Evolutionary conservation across 2,888 invertebrate species (phyloP), one percentile per base, ranked within the genome.

Genomic region (Argyra leucocephala): DNA sequence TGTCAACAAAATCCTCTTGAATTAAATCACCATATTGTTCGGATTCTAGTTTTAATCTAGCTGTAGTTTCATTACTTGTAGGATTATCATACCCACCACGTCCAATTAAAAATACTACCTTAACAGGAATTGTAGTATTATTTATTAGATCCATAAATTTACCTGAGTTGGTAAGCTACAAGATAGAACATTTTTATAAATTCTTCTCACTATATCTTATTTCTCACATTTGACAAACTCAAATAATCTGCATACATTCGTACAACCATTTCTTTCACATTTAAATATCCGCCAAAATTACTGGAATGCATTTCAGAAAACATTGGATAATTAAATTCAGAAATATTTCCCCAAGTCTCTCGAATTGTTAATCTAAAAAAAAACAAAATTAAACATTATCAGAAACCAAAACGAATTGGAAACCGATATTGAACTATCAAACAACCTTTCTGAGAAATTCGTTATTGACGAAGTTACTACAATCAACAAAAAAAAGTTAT

Each of bases 1-100:
- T 87, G 76, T 93, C 93, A 57, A 88, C 77, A 75, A 93, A 93
- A 60, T 85, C 86, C 75, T 92, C 92, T 78, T 93, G 91, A 64
- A 93, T 87, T 15, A 93, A 83, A 76, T 93, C 93, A 22, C 87
- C 86, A 73, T 86, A 87, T 64, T 81, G 81, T 2, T 83, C 81
- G 23, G 84, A 85, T 75, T 93, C 92, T 59, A 85, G 84, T 61
- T 84, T 82, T 26, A 91, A 83, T 66, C 82, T 82, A 67, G 81
- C 82, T 81, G 90, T 83, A 0, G 85, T 80, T 72, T 84, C 83
- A 72, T 86, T 82, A 74, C 73, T 74, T 18, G 71, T 26, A 57
- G 73, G 66, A 3, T 70, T 70, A 36, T 75, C 76, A 12, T 72
- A 68, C 57, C 69, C 72, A 64, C 70, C 72, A 24, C 74, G 74